These are phyloP conservation scores for Coccyzus lansbergi DNA, from an alignment of 2,797 vertebrate species.

Conservation along the genomic window DNA sequence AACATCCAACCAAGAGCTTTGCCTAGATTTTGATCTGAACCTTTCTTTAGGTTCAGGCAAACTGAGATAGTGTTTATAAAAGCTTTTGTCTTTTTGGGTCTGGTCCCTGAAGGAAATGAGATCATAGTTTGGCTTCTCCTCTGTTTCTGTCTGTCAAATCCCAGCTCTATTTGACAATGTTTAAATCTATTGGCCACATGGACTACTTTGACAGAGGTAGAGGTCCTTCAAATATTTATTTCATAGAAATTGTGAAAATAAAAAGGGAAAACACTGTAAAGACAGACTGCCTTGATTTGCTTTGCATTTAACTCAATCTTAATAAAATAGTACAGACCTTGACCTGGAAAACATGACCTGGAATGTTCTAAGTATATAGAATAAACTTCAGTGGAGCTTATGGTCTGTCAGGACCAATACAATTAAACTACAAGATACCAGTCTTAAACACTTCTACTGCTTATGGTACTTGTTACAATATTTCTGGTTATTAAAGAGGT, in stretches of 20 bases:
- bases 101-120: constrained; percentile 5
- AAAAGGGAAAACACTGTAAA: background rate
- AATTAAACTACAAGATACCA: background rate
- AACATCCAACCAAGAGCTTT: background rate
- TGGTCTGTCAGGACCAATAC: background rate
- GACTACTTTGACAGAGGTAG: background rate
- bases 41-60: background rate
- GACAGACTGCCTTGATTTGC: background rate
- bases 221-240: background rate
- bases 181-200: background rate
- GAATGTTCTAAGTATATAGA: background rate
- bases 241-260: background rate
- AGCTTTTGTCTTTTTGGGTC: background rate
- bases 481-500: background rate
- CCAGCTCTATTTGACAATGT: background rate
- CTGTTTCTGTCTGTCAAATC: background rate
- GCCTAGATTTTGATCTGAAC: constrained; percentile 10
- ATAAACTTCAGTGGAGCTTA: background rate
- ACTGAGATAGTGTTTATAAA: background rate
- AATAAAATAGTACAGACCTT: background rate
- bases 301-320: background rate
- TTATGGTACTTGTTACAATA: background rate
- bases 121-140: background rate
- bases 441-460: background rate
- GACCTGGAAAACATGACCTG: background rate